A percentile compares a stretch with the other conserved stretches of the same genome.
Evolutionary conservation across 2,888 invertebrate genomes (phyloP).

Genomic region (Dyspetes luteomarginatus): DNA sequence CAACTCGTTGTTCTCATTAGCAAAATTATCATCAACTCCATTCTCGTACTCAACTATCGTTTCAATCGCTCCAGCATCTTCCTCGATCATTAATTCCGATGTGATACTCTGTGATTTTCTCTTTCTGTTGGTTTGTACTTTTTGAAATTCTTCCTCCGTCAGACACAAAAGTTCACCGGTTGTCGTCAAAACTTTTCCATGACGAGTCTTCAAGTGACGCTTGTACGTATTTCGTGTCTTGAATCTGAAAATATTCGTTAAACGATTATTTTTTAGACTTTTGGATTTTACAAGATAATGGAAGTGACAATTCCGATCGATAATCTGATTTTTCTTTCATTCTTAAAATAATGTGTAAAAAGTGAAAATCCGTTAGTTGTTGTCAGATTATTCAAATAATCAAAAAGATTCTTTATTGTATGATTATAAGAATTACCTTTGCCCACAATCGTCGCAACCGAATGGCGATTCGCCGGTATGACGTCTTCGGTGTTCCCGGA

Average conservation of each 20-base stretch:
- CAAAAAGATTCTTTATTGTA: too few species aligned
- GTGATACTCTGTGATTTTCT: slow-evolving; percentile 71
- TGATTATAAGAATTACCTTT: slow-evolving; percentile 76
- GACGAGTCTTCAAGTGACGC: slow-evolving; percentile 85
- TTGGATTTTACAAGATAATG: too few species aligned
- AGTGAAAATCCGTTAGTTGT: neutral
- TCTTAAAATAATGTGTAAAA: too few species aligned
- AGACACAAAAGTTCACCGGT: slow-evolving; percentile 84
- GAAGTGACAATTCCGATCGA: too few species aligned
- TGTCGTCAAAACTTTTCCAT: slow-evolving; percentile 85
- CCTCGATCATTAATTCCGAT: slow-evolving; percentile 65
- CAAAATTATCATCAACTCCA: slow-evolving; percentile 50
- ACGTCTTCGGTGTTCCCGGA: slow-evolving; percentile 85
- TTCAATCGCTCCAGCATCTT: slow-evolving; percentile 69
- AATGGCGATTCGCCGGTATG: slow-evolving; percentile 85
- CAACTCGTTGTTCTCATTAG: slow-evolving; percentile 36
- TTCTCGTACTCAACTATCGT: slow-evolving; percentile 69
- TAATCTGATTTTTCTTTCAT: too few species aligned
- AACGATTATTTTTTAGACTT: neutral
- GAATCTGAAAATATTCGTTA: slow-evolving; percentile 80
- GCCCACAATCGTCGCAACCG: slow-evolving; percentile 84
- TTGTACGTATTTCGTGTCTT: slow-evolving; percentile 87
- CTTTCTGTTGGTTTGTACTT: slow-evolving; percentile 80
- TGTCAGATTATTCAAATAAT: too few species aligned
- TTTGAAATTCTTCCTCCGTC: slow-evolving; percentile 84